These are phyloP conservation scores for Lophius americanus DNA, from an alignment of 2,797 vertebrate genomes.

Conservation along the genomic window DNA sequence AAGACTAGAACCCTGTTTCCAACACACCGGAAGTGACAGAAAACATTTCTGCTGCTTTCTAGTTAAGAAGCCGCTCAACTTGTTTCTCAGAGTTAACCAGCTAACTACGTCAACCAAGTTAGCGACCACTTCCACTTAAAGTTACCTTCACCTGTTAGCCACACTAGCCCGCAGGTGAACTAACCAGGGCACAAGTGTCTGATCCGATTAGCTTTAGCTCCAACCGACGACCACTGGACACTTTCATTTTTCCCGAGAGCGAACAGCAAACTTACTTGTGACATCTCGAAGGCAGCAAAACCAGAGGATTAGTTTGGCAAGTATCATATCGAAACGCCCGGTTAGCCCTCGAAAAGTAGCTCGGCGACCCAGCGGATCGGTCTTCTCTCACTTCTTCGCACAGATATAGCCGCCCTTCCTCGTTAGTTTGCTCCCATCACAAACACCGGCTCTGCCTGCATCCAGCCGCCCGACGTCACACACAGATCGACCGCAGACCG, in stretches of 20 bases:
- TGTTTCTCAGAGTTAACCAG: not conserved
- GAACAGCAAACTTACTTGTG: constrained; percentile 70
- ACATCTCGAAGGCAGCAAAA: constrained; percentile 68
- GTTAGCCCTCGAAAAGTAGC: not conserved
- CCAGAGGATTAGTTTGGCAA: constrained; percentile 65
- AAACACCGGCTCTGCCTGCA: constrained; percentile 42
- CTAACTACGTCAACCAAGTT: not conserved
- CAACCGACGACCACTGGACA: constrained; percentile 28
- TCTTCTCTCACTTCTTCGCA: constrained; percentile 57
- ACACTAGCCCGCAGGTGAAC: constrained; percentile 48
- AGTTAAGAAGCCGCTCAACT: not conserved
- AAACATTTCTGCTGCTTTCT: not conserved
- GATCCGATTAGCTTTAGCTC: constrained; percentile 63
- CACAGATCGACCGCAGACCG: constrained; percentile 19
- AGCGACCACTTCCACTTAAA: constrained; percentile 1
- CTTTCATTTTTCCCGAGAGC: constrained; percentile 43
- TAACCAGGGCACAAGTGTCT: constrained; percentile 37
- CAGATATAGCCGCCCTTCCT: constrained; percentile 67
- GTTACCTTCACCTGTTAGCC: constrained; percentile 43
- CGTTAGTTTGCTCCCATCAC: constrained; percentile 51
- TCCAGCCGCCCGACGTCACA: constrained; percentile 50
- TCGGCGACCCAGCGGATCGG: constrained; percentile 34
- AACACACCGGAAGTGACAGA: constrained; percentile 9
- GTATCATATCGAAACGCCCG: constrained; percentile 64
- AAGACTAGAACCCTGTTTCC: not conserved